Evolutionary conservation across 2,888 invertebrate genomes (phyloP).

Genomic region (Dendrolimus houi): DNA sequence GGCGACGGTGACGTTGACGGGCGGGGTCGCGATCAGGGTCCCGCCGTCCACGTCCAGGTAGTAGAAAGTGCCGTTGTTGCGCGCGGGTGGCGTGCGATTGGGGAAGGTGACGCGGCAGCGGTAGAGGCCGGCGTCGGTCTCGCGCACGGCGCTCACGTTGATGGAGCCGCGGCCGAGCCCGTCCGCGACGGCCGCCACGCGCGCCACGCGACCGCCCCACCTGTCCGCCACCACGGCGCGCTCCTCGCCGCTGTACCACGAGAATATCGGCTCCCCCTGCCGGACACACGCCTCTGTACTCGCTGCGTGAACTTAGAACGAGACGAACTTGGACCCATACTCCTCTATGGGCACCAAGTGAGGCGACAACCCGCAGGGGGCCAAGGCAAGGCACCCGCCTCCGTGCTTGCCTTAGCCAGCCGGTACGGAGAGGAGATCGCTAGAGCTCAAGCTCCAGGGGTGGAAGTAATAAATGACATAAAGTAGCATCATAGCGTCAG

Average conservation of each 20-base stretch:
- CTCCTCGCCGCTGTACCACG: slow-evolving; percentile 86
- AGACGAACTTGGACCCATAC: no score
- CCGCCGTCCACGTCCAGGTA: slow-evolving; percentile 92
- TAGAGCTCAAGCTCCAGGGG: no score
- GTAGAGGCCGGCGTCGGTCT: slow-evolving; percentile 94
- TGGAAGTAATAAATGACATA: no score
- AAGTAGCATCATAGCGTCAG: no score
- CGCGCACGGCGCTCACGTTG: slow-evolving; percentile 90
- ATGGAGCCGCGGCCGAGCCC: slow-evolving; percentile 81
- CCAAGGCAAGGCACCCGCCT: no score
- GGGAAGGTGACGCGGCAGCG: slow-evolving; percentile 93
- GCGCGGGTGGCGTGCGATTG: slow-evolving; percentile 88
- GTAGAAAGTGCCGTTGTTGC: slow-evolving; percentile 94
- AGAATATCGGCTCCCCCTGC: slow-evolving; percentile 87
- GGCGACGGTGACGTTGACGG: slow-evolving; percentile 90
- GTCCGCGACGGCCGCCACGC: slow-evolving; percentile 56
- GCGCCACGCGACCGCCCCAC: slow-evolving; percentile 84
- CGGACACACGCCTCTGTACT: no score
- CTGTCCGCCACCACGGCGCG: slow-evolving; percentile 83
- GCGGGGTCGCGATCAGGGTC: slow-evolving; percentile 90
- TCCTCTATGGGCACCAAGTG: no score
- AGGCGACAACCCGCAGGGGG: no score
- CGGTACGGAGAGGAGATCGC: no score
- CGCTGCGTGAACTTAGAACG: no score
- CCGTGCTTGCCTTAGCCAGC: no score